Evolutionary conservation across 2,888 invertebrate species (phyloP).

Genomic region (Lycophotia porphyrea): DNA sequence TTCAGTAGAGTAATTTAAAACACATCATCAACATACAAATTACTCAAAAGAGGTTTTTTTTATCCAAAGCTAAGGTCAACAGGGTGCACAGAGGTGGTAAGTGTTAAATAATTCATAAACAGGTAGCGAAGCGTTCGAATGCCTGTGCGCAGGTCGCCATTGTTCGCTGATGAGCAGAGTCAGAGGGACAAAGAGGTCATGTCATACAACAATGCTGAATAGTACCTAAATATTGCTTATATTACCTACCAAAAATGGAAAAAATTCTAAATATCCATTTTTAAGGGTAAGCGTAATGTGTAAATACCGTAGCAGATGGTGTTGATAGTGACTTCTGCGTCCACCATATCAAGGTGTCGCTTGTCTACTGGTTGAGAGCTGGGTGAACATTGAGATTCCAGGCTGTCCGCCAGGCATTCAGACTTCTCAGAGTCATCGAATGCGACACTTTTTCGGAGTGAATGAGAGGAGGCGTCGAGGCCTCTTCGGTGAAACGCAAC

Average conservation of each 20-base stretch:
- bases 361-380: too few relatives aligned
- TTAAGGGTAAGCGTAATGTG: neutral
- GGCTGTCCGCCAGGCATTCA: too few relatives aligned
- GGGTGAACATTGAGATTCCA: too few relatives aligned
- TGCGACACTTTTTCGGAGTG: too few relatives aligned
- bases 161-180: slow-evolving; percentile 78
- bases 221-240: slow-evolving; percentile 48
- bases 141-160: slow-evolving; percentile 82
- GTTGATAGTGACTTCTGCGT: too few relatives aligned
- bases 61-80: slow-evolving; percentile 57
- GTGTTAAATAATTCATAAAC: slow-evolving; percentile 70
- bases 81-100: slow-evolving; percentile 57
- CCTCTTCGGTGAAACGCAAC: too few relatives aligned
- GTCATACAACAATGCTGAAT: slow-evolving; percentile 69
- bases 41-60: slow-evolving; percentile 25
- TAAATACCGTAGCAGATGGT: neutral
- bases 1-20: neutral
- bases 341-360: too few relatives aligned
- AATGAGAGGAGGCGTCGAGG: too few relatives aligned
- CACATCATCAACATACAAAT: slow-evolving; percentile 6
- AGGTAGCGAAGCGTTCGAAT: slow-evolving; percentile 75
- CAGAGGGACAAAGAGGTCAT: slow-evolving; percentile 74
- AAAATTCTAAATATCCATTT: neutral
- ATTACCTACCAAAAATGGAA: neutral
- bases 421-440: too few relatives aligned